Base-by-base conservation (phyloP, 2,888 invertebrate species). In the Dastarcus helophoroides region DNA sequence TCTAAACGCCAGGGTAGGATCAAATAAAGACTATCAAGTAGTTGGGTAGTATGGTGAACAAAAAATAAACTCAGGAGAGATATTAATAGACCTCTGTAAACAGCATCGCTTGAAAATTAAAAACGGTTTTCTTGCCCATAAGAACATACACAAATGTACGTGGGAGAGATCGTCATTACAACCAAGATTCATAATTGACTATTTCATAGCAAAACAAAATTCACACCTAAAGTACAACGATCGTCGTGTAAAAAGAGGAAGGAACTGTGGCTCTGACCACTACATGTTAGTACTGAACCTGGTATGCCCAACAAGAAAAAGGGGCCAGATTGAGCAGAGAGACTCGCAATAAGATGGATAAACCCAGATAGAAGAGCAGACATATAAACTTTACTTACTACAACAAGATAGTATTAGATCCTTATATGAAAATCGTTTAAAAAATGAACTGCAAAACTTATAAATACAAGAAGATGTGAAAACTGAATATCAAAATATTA, bases 1-100 rank as follows among this genome's bases (percentile, higher is more conserved):
- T 6, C 9, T 27, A 3, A 27, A 16, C 6, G 27, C 27, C 7
- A 15, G 27, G 19, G 27, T 27, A 3, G 17, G 17, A 10, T 24
- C 24, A 9, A 24, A n/a, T 12, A 3, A 6, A 3, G 24, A 24
- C 11, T 5, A 24, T 24, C 7, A 24, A 6, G 24, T 24, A n/a
- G 24, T 24, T 8, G 24, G 24, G 9, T 13, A 16, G 17, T 10
- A 10, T 6, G 27, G 27, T 13, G 24, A 27, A 10, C 10, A 6
- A 16, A 4, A 4, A 10, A 10, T 27, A 4, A 27, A 27, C 15
- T 27, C 27, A 8, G 27, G 27, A 2, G 9, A 3, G 9, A n/a
- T 14, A 19, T 19, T 27, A 2, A 26, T 14, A 5, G 26, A 26
- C 9, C n/a, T 22, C 4, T 3, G 3, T 6, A 12, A 22, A 6